Evolutionary conservation across 2,797 vertebrate genomes (phyloP).

Genomic region (Lutjanus campechanus): DNA sequence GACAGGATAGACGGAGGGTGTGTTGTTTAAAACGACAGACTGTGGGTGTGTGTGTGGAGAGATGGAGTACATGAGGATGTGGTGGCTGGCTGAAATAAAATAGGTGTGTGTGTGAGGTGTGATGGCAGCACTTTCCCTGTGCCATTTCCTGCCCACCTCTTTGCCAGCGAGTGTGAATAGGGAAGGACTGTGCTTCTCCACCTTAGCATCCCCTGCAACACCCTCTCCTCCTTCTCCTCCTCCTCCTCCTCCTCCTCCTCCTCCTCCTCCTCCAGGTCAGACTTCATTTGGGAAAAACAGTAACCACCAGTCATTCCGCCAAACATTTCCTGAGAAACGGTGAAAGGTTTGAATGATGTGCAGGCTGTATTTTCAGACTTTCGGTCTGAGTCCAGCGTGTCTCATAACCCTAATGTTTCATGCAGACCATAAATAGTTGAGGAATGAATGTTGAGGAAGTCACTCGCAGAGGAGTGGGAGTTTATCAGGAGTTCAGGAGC

Average conservation of each 20-base stretch:
- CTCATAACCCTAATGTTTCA: slow-evolving; percentile 38
- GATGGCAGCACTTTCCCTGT: slow-evolving; percentile 58
- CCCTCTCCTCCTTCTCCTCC: slow-evolving; percentile 58
- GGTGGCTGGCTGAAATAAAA: slow-evolving; percentile 49
- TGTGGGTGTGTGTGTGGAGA: slow-evolving; percentile 20
- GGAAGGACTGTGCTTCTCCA: slow-evolving; percentile 60
- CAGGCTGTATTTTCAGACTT: slow-evolving; percentile 58
- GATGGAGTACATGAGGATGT: slow-evolving; percentile 49
- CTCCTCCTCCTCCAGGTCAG: slow-evolving; percentile 52
- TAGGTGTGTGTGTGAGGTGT: slow-evolving; percentile 54
- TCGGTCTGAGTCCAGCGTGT: slow-evolving; percentile 24
- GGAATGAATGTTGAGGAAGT: slow-evolving; percentile 46
- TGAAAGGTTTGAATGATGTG: slow-evolving; percentile 41
- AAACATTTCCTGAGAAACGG: slow-evolving; percentile 69
- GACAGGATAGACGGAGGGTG: slow-evolving; percentile 45
- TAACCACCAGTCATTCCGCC: slow-evolving; percentile 57
- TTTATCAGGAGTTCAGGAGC: slow-evolving; percentile 40
- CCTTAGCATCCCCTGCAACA: slow-evolving; percentile 48
- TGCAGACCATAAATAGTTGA: slow-evolving; percentile 41
- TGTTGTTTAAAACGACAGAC: slow-evolving; percentile 40
- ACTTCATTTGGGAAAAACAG: slow-evolving; percentile 71
- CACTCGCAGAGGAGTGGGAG: slow-evolving; percentile 20
- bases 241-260: slow-evolving; percentile 50
- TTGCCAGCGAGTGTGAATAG: slow-evolving; percentile 68
- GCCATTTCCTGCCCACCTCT: slow-evolving; percentile 72